Percentiles rank a stretch among this genome's conserved stretches.
Evolutionary conservation across 2,797 vertebrate genomes (phyloP).

Genomic region (Liparis tanakae): DNA sequence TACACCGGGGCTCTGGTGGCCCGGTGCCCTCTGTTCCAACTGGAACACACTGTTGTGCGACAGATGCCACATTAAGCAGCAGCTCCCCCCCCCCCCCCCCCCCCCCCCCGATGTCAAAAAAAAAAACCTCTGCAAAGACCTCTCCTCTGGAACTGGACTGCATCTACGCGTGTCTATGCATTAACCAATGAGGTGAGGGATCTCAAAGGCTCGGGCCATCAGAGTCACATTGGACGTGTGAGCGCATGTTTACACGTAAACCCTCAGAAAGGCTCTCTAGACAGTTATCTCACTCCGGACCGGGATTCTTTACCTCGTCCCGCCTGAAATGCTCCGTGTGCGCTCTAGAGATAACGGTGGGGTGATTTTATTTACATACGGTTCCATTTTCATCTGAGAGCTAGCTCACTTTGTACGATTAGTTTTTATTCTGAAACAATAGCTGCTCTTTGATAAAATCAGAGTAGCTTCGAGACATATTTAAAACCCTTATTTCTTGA

Average conservation of each 20-base stretch:
- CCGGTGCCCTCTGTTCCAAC: conserved; percentile 62
- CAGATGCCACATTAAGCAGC: conserved; percentile 76
- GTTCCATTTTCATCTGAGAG: conserved; percentile 61
- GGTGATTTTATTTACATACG: conserved; percentile 64
- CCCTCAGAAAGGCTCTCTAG: conserved; percentile 42
- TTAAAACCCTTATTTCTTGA: too few relatives aligned
- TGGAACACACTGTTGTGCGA: conserved; percentile 65
- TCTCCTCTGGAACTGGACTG: conserved; percentile 45
- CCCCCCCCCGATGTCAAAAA: conserved; percentile 37
- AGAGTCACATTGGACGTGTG: conserved; percentile 16
- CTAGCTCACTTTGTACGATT: conserved; percentile 62
- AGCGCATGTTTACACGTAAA: conserved; percentile 48
- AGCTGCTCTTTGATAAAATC: conserved; percentile 36
- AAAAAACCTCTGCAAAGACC: conserved; percentile 51
- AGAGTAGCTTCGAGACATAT: conserved; percentile 29
- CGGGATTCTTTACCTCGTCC: conserved; percentile 54
- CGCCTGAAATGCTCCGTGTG: conserved; percentile 66
- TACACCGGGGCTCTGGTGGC: conserved; percentile 49
- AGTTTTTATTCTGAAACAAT: conserved; percentile 67
- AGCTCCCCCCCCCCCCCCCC: not conserved
- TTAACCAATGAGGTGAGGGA: conserved; percentile 33
- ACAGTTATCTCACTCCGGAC: conserved; percentile 25
- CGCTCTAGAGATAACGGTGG: conserved; percentile 57
- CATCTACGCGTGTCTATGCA: conserved; percentile 13
- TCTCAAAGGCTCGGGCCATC: conserved; percentile 40